A percentile compares a stretch with the other conserved stretches of the same genome.
These are phyloP conservation scores for Anolis apletophallus DNA, from an alignment of 2,797 vertebrate species.

Conservation along the genomic window DNA sequence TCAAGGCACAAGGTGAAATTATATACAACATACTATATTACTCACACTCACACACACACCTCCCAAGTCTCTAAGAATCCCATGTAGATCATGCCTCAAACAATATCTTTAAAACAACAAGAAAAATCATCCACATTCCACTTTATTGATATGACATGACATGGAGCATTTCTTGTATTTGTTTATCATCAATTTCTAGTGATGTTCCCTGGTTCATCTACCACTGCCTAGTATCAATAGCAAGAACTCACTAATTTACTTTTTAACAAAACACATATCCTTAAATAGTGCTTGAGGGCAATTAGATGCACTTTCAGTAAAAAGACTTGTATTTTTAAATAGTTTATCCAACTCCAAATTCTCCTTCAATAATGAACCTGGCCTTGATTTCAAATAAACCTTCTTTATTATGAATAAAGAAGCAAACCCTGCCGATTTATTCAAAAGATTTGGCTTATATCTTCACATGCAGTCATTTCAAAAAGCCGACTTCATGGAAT, in stretches of 20 bases:
- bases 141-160: conserved; percentile 14
- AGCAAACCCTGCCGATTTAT: neutral
- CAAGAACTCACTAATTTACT: neutral
- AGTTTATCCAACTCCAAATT: conserved; percentile 31
- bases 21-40: neutral
- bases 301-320: conserved; percentile 23
- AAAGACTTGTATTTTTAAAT: conserved; percentile 8
- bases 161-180: conserved; percentile 29
- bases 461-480: neutral
- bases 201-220: neutral
- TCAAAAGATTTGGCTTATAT: neutral
- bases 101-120: neutral
- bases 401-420: neutral
- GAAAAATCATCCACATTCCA: neutral
- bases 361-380: conserved; percentile 22
- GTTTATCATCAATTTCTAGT: neutral
- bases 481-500: neutral
- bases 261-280: conserved; percentile 30
- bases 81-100: neutral
- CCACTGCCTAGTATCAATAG: neutral
- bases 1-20: too few species aligned
- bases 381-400: conserved; percentile 14
- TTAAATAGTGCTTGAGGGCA: conserved; percentile 29
- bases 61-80: neutral
- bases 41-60: neutral